Base-by-base conservation (phyloP, 2,113 vertebrate species). In the Albula goreensis region DNA sequence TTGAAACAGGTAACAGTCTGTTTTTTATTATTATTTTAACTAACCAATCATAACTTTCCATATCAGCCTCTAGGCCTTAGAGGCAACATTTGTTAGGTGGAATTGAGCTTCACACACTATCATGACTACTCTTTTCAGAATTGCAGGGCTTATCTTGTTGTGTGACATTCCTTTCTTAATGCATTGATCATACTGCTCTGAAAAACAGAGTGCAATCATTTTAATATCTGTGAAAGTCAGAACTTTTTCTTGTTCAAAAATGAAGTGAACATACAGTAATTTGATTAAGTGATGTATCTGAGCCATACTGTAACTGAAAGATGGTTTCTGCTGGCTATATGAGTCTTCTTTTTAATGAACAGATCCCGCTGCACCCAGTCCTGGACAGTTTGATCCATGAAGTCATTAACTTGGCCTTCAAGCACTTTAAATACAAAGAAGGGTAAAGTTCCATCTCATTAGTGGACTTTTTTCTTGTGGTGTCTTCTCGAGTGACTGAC, bases 351-450 rank as follows among this genome's bases (percentile, higher is more conserved):
- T 80, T 95, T 88, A 50, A 80, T 80, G 83, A 85, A 51, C 94
- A 99, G 98, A 98, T 99, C 94, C 97, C 97, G 25, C 97, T 99
- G 87, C 98, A 99, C 93, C 98, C 98, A 91, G 96, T 99, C 88
- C 96, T 98, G 93, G 98, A 99, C 92, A 96, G 96, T 92, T 97
- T 99, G 90, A 97, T 99, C 92, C 98, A 99, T 88, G 98, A 99
- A 93, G 96, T 99, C 89, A 97, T 98, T 92, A 99, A 98, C 92
- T 92, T 99, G 95, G 96, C 98, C 85, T 99, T 99, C 93, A 99
- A 98, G 95, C 98, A 99, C 96, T 99, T 99, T 96, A 99, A 97
- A 93, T 99, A 99, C 92, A 99, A 98, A 93, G 98, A 99, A 96
- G 98, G 98, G 97, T 99, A 96, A 97, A 94, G 2, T 57, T 88